Conservation (phyloP, 2,113 vertebrate genomes). For the Cheirogaleus medius region DNA sequence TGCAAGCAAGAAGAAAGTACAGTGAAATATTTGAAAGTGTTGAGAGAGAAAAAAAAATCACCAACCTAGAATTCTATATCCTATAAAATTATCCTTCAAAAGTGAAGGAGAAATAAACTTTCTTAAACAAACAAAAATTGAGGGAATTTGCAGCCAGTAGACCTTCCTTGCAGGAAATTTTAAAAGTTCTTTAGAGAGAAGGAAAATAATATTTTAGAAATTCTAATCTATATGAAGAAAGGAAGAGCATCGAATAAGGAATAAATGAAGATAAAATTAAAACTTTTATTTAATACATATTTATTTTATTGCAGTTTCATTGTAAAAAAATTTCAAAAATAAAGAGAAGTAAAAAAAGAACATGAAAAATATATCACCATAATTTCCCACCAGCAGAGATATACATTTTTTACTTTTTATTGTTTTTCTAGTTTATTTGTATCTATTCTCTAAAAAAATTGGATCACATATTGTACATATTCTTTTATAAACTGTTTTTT, state of each 20-base stretch:
- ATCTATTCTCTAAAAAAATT: not conserved
- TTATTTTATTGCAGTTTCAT: not conserved
- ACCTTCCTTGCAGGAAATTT: not conserved
- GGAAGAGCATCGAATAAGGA: not conserved
- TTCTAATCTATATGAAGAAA: not conserved
- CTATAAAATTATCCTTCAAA: not conserved
- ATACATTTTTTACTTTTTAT: not conserved
- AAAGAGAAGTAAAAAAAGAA: not conserved
- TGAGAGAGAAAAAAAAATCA: no score
- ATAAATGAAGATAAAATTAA: not conserved
- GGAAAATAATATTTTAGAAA: not conserved
- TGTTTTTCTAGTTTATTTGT: not conserved
- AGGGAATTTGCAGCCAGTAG: not conserved
- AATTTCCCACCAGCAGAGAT: not conserved
- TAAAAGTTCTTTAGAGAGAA: not conserved
- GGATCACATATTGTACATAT: not conserved
- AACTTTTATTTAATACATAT: not conserved
- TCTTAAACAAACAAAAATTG: not conserved
- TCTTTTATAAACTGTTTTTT: constrained; percentile 24
- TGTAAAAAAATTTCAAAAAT: not conserved
- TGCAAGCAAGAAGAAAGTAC: not conserved
- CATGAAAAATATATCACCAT: not conserved
- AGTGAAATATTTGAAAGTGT: not conserved
- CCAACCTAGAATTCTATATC: not conserved
- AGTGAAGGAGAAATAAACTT: not conserved